Base-by-base conservation (phyloP, 2,797 vertebrate species). In the Sternotherus odoratus region DNA sequence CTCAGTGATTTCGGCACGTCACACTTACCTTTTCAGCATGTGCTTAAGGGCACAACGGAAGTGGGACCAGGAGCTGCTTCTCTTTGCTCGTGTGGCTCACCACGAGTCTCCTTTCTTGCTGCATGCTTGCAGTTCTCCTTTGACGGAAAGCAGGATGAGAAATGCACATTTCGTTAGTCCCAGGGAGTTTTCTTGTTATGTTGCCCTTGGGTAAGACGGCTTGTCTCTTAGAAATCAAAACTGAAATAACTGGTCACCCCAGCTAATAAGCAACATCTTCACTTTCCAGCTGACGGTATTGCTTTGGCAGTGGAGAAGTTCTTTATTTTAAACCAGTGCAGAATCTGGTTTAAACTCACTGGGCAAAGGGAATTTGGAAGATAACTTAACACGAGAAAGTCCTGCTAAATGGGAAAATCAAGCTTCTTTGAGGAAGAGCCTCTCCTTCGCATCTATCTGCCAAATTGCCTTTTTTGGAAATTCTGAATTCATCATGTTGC, bases 371-470 rank as follows among this genome's bases (percentile, higher is more conserved):
- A 94, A 1, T 30, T n/a, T 16, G 36, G 72, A 83, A 33, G 84
- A 48, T 30, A 77, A 53, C 8, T 23, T 53, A 23, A 74, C 46
- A 86, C 9, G 21, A 69, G n/a, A 21, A 69, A 39, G 19, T 11
- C 36, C 19, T 11, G 21, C 36, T 39, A 23, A 39, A 11, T 23
- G 63, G 36, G 21, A 69, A 23, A 24, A 39, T 69, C n/a, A 6
- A 39, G 63, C 36, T 36, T 21, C 17, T 66, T 66, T 15, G 0
- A 92, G 90, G 36, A 91, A 90, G 89, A 87, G 85, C 86, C 89
- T 91, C 86, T 93, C 92, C 93, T 96, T 94, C 89, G 91, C 93
- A 86, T 95, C 86, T 94, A 75, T 83, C 84, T 80, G 56, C 77
- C 94, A 85, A 94, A 93, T 79, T 80, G 87, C 80, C 85, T 94